These are phyloP conservation scores for Lochmaea capreae DNA, from an alignment of 2,888 invertebrate genomes.

Conservation along the genomic window DNA sequence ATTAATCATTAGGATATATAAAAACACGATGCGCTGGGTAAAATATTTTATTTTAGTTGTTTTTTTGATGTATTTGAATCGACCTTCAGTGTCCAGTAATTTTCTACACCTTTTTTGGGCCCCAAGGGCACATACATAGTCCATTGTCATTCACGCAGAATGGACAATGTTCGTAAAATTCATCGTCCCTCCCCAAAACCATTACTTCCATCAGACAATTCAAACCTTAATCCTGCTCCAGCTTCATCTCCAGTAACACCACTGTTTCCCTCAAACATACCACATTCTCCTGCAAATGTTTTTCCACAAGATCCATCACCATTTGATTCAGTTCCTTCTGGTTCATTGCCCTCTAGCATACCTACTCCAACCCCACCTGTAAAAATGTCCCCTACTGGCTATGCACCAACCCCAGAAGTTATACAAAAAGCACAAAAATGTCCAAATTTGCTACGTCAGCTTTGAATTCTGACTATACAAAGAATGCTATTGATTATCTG, in stretches of 20 bases:
- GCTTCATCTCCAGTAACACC: constrained; percentile 54
- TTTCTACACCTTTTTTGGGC: too few species aligned
- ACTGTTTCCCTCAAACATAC: constrained; percentile 56
- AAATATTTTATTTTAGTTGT: too few species aligned
- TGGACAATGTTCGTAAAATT: too few species aligned
- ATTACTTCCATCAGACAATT: constrained; percentile 19
- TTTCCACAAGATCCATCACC: constrained; percentile 30
- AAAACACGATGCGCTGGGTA: too few species aligned
- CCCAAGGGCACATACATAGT: too few species aligned
- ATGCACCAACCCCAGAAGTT: constrained; percentile 71
- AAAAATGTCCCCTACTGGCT: constrained; percentile 50
- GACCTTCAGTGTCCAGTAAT: too few species aligned
- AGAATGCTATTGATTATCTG: constrained; percentile 88
- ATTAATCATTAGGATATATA: too few species aligned
- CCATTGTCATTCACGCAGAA: too few species aligned
- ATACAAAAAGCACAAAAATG: constrained; percentile 89
- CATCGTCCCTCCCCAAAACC: constrained; percentile 56
- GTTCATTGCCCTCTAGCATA: background rate
- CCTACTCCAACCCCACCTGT: constrained; percentile 36
- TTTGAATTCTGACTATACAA: constrained; percentile 93
- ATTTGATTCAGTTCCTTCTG: background rate
- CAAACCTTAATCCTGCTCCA: constrained; percentile 43
- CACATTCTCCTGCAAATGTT: constrained; percentile 8
- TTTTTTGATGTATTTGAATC: too few species aligned
- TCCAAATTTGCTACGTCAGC: constrained; percentile 97